A percentile compares a stretch with the other conserved stretches of the same genome.
Conservation (phyloP, 1,140 invertebrate genomes). For the Brachionus calyciflorus region DNA sequence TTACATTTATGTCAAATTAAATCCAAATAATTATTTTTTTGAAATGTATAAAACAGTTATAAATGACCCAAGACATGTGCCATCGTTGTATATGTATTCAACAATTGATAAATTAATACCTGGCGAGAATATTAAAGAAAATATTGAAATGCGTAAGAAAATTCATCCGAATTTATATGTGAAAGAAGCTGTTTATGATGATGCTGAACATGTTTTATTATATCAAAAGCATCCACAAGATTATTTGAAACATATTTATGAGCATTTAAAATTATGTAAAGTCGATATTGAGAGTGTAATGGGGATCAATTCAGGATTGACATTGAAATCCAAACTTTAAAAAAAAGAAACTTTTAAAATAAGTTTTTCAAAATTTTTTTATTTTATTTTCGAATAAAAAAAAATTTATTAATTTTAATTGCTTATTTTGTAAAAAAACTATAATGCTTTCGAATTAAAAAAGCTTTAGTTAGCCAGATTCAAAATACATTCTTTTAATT, state of each 20-base stretch:
- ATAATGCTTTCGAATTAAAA: no score
- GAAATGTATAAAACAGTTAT: neutral
- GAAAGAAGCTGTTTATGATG: neutral
- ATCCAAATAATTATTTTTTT: slow-evolving; percentile 33
- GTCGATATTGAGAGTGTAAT: neutral
- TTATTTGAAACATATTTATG: neutral
- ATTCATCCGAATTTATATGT: neutral
- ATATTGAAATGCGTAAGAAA: neutral
- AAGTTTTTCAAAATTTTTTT: no score
- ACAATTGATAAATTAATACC: slow-evolving; percentile 26
- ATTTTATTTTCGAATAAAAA: no score
- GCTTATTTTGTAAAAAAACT: no score
- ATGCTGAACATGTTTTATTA: slow-evolving; percentile 27
- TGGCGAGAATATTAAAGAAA: neutral
- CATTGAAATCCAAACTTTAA: slow-evolving; percentile 3
- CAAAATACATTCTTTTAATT: no score
- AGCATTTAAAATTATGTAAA: slow-evolving; percentile 21
- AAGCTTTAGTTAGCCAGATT: no score
- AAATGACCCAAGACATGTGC: neutral
- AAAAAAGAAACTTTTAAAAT: no score
- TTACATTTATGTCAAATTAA: neutral
- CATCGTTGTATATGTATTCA: slow-evolving; percentile 24
- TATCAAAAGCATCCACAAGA: slow-evolving; percentile 39
- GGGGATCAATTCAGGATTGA: neutral
- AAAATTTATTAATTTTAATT: no score